Percentiles rank a stretch among this genome's conserved stretches.
These are phyloP conservation scores for Trachymyrmex septentrionalis DNA, from an alignment of 1,140 invertebrate genomes.

Conservation along the genomic window DNA sequence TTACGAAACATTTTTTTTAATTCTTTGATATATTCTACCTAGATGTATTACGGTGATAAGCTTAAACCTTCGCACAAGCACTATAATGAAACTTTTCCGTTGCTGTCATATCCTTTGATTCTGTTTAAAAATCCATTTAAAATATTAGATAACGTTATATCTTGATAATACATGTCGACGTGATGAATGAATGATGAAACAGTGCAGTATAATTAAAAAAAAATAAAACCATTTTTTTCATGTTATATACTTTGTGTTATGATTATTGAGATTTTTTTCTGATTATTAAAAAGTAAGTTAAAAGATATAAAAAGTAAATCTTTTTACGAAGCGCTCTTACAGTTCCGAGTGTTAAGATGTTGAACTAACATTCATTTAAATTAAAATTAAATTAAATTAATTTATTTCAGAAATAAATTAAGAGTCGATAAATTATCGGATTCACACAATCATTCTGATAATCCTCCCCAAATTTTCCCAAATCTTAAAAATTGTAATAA, in stretches of 20 bases:
- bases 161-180: not conserved
- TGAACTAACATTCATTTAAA: no score
- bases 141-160: slow-evolving; percentile 12
- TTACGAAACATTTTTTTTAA: slow-evolving; percentile 36
- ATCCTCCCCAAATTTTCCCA: no score
- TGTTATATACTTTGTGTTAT: not conserved
- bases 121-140: not conserved
- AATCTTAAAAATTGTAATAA: no score
- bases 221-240: not conserved
- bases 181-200: not conserved
- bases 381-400: no score
- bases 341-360: no score
- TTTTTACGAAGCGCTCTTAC: no score
- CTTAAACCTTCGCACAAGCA: not conserved
- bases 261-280: not conserved
- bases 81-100: not conserved
- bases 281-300: not conserved
- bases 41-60: slow-evolving; percentile 3
- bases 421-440: no score
- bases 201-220: not conserved
- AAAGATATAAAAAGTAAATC: not conserved
- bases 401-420: no score
- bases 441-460: no score
- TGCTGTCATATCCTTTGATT: not conserved
- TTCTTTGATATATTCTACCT: slow-evolving; percentile 14